Base-by-base conservation (phyloP, 30 jellyfish, hydroid and myxozoan genomes). In the Phacellophora camtschatica region DNA sequence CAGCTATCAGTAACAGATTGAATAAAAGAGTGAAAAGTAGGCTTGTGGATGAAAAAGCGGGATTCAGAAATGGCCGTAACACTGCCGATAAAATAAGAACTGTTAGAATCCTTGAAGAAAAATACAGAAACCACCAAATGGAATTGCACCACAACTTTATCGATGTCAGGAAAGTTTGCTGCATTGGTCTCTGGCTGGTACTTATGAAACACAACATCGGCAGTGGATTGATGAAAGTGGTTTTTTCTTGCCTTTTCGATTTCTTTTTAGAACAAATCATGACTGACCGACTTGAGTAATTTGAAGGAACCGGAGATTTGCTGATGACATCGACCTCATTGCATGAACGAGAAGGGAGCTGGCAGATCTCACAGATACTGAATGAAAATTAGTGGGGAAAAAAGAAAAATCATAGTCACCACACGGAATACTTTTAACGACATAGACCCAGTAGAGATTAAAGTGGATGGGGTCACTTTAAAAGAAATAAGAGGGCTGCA, bases 41-140 rank as follows among this genome's bases (percentile, higher is more conserved):
- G 8, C 86, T 77, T 20, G 83, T 73, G 7, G 85, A 58, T 29
- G 89, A 77, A 78, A 88, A 77, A 77, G 89, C 88, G 7, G 89
- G 89, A 45, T 63, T 56, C 89, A 73, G 86, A 31, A 48, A 34
- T 48, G 86, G 86, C 35, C 77, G 86, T 81, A 73, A 81, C 86
- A 73, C 86, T 73, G 77, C 34, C 32, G 86, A 73, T 18, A 81
- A 46, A 59, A 73, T 73, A 11, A 56, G 20, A 15, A 73, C 28
- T 59, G 77, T 73, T 24, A 73, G 86, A 73, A 73, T 73, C 58
- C 77, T 48, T 19, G 58, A 59, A 73, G 77, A 73, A 32, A 34
- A 73, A 51, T 73, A 48, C 81, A 73, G 83, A 16, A 32, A 69
- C 71, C 83, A 69, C 83, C 89, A 77, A 50, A 30, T 41, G 71